These are phyloP conservation scores for Nomia melanderi DNA, from an alignment of 1,140 invertebrate species.

Conservation along the genomic window DNA sequence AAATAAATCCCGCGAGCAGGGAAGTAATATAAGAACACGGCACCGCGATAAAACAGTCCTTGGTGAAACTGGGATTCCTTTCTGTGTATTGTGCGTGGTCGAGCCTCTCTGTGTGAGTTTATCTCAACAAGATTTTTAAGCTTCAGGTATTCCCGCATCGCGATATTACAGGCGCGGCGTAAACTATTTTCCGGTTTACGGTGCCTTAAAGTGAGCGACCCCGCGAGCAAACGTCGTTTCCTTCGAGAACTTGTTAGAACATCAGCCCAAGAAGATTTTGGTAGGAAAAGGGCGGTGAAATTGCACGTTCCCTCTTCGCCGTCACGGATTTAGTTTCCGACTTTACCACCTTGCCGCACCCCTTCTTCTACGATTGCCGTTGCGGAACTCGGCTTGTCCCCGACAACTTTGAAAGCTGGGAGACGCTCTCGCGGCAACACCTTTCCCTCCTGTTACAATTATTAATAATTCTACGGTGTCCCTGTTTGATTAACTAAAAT, in stretches of 20 bases:
- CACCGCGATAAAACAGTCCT: neutral
- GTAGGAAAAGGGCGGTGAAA: slow-evolving; percentile 59
- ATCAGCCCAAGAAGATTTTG: slow-evolving; percentile 54
- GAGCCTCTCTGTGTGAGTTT: slow-evolving; percentile 14
- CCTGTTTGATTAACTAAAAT: no score
- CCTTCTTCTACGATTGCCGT: no score
- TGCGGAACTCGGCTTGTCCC: neutral
- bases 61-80: neutral
- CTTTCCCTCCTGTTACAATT: neutral
- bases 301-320: slow-evolving; percentile 51
- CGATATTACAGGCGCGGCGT: slow-evolving; percentile 26
- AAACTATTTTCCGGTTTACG: slow-evolving; percentile 59
- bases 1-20: neutral
- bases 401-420: neutral
- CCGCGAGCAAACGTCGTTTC: slow-evolving; percentile 55
- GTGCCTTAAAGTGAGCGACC: slow-evolving; percentile 59
- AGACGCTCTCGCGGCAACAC: neutral
- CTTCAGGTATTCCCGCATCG: slow-evolving; percentile 17
- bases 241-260: slow-evolving; percentile 61
- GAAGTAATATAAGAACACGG: neutral
- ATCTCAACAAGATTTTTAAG: slow-evolving; percentile 42
- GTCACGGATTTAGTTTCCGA: slow-evolving; percentile 11
- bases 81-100: neutral
- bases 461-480: slow-evolving; percentile 6
- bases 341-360: neutral